Evolutionary conservation across 2,113 vertebrate genomes (phyloP).

Genomic region (Siniperca knerii): DNA sequence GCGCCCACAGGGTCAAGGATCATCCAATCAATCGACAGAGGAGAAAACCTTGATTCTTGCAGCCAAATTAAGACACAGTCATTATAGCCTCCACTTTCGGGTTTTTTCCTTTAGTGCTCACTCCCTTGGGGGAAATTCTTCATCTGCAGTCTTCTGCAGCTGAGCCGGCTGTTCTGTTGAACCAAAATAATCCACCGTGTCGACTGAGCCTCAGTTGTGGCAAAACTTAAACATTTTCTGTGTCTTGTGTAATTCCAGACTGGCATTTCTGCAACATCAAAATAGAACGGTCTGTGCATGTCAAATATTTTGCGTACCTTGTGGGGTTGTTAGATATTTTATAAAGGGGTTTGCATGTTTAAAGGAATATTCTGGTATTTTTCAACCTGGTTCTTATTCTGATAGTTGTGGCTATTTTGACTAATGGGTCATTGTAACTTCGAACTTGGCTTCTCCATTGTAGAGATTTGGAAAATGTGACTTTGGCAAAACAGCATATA

Average conservation of each 20-base stretch:
- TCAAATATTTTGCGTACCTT: conserved; percentile 30
- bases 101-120: conserved; percentile 12
- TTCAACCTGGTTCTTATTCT: not conserved
- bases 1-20: conserved; percentile 72
- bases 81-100: conserved; percentile 46
- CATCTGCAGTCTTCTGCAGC: conserved; percentile 61
- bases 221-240: conserved; percentile 44
- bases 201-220: conserved; percentile 52
- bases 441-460: not conserved
- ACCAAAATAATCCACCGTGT: conserved; percentile 63
- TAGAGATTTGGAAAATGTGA: not conserved
- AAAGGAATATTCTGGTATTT: conserved; percentile 2
- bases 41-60: conserved; percentile 58
- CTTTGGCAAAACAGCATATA: not conserved
- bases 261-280: conserved; percentile 36
- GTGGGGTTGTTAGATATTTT: not conserved
- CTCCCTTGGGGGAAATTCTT: conserved; percentile 58
- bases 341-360: not conserved
- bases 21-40: conserved; percentile 55
- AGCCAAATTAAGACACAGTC: conserved; percentile 56
- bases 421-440: not conserved
- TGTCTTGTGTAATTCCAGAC: conserved; percentile 34
- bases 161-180: conserved; percentile 54
- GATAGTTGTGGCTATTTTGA: not conserved
- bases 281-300: conserved; percentile 29